Base-by-base conservation (phyloP, 1,140 invertebrate species). In the Heterodera carotae region DNA sequence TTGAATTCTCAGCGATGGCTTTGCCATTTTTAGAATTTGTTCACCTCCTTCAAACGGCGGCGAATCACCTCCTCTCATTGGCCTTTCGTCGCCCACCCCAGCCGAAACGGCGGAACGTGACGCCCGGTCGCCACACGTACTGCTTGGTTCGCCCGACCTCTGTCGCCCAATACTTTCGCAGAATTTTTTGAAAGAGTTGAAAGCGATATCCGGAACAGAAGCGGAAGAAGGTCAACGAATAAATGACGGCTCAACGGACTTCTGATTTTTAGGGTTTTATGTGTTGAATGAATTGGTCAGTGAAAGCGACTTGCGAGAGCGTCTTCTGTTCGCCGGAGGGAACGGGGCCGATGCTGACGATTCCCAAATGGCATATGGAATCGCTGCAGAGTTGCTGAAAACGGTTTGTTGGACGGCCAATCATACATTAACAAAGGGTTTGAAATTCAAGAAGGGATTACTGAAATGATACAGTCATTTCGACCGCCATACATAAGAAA, bases 251-350 rank as follows among this genome's bases (percentile, higher is more conserved):
- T 18, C 29, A 62, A 31, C 7, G n/a, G n/a, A n/a, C n/a, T n/a
- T n/a, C n/a, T n/a, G 15, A 43, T 10, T 2, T 53, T 53, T 53
- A 34, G 62, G 18, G 22, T 5, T 27, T 33, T 56, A 78, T 36
- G 33, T 22, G 25, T 31, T 77, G 56, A 25, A 75, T 48, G 76
- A 29, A 12, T 8, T 82, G 12, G 33, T 84, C n/a, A 86, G 60
- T 22, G 83, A 86, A 69, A 84, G 36, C 22, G 83, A 84, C 68
- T 64, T 72, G 36, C 82, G 83, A n/a, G 84, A 86, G 43, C 39
- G 71, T 53, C 70, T 83, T 33, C 29, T 79, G 22, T 34, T 75
- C 27, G 34, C 69, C 1, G n/a, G 4, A n/a, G 70, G 59, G 10
- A 7, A 73, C 22, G 71, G 43, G 25, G 27, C 43, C 33, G 71